These are phyloP conservation scores for Paedocypris sp. DNA, from an alignment of 2,113 vertebrate genomes.

Conservation along the genomic window DNA sequence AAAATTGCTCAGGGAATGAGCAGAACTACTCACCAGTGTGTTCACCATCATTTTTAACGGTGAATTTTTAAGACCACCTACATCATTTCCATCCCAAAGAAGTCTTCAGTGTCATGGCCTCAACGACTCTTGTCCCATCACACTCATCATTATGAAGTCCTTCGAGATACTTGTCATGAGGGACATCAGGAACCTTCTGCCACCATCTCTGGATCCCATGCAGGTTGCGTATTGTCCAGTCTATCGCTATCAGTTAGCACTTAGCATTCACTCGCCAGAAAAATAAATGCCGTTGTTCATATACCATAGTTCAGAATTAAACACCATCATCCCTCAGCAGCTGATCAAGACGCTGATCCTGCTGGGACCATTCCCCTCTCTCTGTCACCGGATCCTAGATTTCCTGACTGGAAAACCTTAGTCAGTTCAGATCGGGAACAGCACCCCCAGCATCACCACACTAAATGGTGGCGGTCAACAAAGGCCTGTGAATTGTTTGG, in stretches of 20 bases:
- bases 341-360: neutral
- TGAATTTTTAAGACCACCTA: no score
- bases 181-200: neutral
- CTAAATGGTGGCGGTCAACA: no score
- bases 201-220: neutral
- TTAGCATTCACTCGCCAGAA: neutral
- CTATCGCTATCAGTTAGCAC: neutral
- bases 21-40: no score
- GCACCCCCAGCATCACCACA: neutral
- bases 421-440: neutral
- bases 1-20: no score
- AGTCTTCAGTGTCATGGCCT: neutral
- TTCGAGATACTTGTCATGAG: neutral
- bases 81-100: no score
- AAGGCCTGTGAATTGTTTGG: no score
- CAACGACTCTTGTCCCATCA: neutral
- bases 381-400: neutral
- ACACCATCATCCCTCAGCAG: neutral
- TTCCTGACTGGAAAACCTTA: neutral
- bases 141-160: neutral
- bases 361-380: neutral
- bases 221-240: neutral
- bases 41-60: no score
- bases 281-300: neutral
- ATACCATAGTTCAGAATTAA: neutral